Evolutionary conservation across 30 jellyfish, hydroid and myxozoan species (phyloP), one percentile per base, ranked within the genome.

Genomic region (Aurelia coerulea): DNA sequence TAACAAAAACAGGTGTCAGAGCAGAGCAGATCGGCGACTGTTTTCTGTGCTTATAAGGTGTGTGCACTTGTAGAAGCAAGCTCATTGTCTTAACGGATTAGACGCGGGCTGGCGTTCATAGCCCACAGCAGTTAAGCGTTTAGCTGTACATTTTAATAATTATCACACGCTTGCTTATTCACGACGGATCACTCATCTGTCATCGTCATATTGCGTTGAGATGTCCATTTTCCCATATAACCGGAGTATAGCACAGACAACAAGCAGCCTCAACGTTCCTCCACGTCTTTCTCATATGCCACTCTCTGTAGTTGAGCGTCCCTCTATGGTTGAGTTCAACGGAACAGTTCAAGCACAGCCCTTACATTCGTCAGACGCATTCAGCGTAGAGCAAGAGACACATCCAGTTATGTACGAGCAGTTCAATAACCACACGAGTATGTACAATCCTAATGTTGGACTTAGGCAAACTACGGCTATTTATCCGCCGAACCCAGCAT

Each of bases 271-370:
- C 72, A 80, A 67, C 75, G 87, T 80, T 31, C 98, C 98, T 15
- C 98, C 98, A 56, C 63, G 98, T 66, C 91, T 92, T 16, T 83
- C 98, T 17, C 98, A 92, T 82, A 63, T 90, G 92, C 98, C 98
- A 53, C 98, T 94, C 62, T 50, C 92, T 68, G 82, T 85, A 65
- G 68, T 81, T 50, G 97, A 90, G 65, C 97, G 97, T 70, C 97
- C 97, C 2, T 90, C 97, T 23, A 90, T 90, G 97, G 91, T 90
- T 39, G 97, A 82, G 73, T 79, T 88, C 63, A 74, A 84, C 88
- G 93, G 87, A 50, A 69, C 88, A 62, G 85, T 84, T 49, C 93
- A 84, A 65, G 82, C 93, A 35, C 93, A 84, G 78, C 93, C 63
- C 52, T 73, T 84, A 12, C 93, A 73, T 68, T 73, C 93, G 13